Percentiles rank a stretch among this genome's conserved stretches.
These are phyloP conservation scores for Scophthalmus maximus DNA, from an alignment of 2,113 vertebrate genomes.

Conservation along the genomic window DNA sequence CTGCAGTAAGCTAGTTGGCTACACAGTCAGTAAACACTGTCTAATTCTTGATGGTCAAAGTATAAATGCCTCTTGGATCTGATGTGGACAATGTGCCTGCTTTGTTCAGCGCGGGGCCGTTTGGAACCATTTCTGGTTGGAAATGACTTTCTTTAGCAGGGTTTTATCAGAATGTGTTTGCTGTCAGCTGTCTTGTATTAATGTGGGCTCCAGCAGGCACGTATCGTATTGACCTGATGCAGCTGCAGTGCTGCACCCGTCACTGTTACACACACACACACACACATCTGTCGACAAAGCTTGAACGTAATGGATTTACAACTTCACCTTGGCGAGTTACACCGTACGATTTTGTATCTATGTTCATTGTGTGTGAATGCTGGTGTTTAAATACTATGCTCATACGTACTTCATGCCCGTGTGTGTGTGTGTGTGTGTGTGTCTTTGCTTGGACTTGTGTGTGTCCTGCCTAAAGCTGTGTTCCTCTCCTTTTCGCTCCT, in stretches of 20 bases:
- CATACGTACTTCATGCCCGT: not conserved
- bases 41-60: slow-evolving; percentile 69
- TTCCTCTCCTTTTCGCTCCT: slow-evolving; percentile 23
- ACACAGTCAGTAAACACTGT: slow-evolving; percentile 44
- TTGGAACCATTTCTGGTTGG: slow-evolving; percentile 25
- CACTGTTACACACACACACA: slow-evolving; percentile 11
- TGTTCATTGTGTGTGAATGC: slow-evolving; percentile 6
- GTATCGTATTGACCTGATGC: slow-evolving; percentile 21
- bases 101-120: slow-evolving; percentile 20
- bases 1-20: slow-evolving; percentile 57
- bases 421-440: not conserved
- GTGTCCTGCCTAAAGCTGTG: slow-evolving; percentile 28
- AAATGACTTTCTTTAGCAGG: slow-evolving; percentile 45
- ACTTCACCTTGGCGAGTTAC: not conserved
- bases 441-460: slow-evolving; percentile 9
- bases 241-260: slow-evolving; percentile 23
- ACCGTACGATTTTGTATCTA: not conserved
- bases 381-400: not conserved
- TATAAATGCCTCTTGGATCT: slow-evolving; percentile 53
- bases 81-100: slow-evolving; percentile 39
- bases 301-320: slow-evolving; percentile 12
- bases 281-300: slow-evolving; percentile 17
- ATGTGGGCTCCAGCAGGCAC: slow-evolving; percentile 25
- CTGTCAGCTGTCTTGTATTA: slow-evolving; percentile 45
- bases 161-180: slow-evolving; percentile 39